A percentile compares a stretch with the other conserved stretches of the same genome.
phyloP scores from a whole-genome alignment of 2,113 vertebrate genomes.

The Bucco capensis region DNA sequence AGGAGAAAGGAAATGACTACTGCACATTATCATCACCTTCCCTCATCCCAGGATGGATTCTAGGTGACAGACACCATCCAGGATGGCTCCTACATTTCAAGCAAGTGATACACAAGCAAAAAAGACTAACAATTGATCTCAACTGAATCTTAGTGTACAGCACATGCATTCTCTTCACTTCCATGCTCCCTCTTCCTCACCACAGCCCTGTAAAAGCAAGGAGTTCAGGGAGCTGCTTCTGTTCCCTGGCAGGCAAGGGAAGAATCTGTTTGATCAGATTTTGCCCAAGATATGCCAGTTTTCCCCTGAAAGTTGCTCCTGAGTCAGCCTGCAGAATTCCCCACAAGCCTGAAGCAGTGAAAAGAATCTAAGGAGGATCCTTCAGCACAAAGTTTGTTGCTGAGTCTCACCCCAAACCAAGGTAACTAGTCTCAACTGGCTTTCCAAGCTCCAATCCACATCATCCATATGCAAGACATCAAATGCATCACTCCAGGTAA shows the following conservation, averaged over 20 bases:
- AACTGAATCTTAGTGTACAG: neutral
- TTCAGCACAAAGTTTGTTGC: neutral
- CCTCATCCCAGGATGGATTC: neutral
- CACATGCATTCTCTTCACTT: neutral
- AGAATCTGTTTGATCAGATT: neutral
- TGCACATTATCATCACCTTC: neutral
- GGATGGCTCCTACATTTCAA: neutral
- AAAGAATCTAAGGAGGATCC: neutral
- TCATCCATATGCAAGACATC: neutral
- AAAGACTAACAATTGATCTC: neutral
- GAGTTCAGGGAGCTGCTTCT: neutral
- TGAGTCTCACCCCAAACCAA: neutral
- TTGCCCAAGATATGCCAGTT: neutral
- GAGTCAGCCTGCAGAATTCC: neutral
- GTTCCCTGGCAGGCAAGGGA: neutral
- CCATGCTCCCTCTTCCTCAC: neutral
- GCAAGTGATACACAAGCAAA: neutral
- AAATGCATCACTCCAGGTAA: neutral
- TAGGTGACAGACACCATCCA: neutral
- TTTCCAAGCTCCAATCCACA: fast-evolving
- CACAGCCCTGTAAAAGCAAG: neutral
- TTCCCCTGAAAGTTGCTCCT: neutral
- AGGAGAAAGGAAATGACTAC: neutral
- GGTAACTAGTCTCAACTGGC: neutral
- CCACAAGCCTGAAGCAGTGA: neutral